Base-by-base conservation (phyloP, 2,888 invertebrate species). In the Desoria tigrina region DNA sequence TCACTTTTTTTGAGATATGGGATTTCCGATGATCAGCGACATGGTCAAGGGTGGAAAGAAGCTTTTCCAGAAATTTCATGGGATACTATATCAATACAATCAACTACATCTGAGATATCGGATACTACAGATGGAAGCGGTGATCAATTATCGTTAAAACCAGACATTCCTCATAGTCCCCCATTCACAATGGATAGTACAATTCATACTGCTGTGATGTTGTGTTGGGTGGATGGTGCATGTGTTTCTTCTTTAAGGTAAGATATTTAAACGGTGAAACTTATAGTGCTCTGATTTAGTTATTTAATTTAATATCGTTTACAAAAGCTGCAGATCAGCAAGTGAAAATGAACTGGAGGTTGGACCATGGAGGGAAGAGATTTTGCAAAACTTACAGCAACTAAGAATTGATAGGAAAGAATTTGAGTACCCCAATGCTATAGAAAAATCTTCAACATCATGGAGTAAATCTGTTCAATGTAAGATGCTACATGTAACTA, bases 181-280 rank as follows among this genome's bases (percentile, higher is more conserved):
- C 11, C 16, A 63, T 55, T 50, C 18, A 11, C 37, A 26, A 11
- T 26, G 16, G 45, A 39, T 9, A 14, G 42, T 27, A 26, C 27
- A 9, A 23, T 21, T 37, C n/a, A 63, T 16, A 28, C 26, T 50
- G 23, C 55, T 1, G 60, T 66, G 2, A 67, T 59, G 32, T 57
- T 75, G 23, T 73, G 73, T 53, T 75, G 75, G 74, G 65, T 75
- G 51, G 75, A 75, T 54, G 75, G 74, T 2, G 71, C 68, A 16
- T 73, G 73, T 50, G 42, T 59, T 1, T 69, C 69, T 9, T n/a
- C 37, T 2, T 32, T 72, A 1, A 42, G 53, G 72, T 72, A 59
- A 70, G 39, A 23, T 26, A n/a, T 18, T 42, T 51, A 27, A 49
- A 21, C 23, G 18, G 39, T 9, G 18, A 11, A 24, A 23, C n/a